Evolutionary conservation across 1,140 invertebrate species (phyloP).

Genomic region (Magallana angulata): DNA sequence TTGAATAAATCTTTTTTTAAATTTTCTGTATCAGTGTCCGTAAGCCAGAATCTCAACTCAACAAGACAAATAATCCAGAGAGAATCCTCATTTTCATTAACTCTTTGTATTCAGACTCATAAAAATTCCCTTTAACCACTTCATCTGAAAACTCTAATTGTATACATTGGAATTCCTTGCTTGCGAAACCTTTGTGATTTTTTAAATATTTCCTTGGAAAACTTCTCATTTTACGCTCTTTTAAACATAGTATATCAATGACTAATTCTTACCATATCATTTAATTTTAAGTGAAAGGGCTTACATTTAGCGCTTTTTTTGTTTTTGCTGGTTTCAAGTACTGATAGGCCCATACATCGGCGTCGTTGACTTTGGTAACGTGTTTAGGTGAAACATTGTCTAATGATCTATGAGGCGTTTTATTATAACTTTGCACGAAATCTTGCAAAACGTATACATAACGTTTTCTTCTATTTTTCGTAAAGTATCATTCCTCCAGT

Average conservation of each 20-base stretch:
- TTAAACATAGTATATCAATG: constrained; percentile 18
- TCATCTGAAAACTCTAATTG: too few species aligned
- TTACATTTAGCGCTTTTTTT: background rate
- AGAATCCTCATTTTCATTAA: too few species aligned
- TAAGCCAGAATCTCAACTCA: too few species aligned
- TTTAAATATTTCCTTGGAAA: constrained; percentile 44
- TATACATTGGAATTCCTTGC: constrained; percentile 37
- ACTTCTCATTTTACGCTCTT: constrained; percentile 34
- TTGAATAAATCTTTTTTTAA: too few species aligned
- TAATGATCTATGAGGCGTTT: constrained; percentile 43
- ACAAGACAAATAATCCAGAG: too few species aligned
- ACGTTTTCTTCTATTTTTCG: constrained; percentile 41
- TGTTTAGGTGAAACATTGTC: constrained; percentile 46
- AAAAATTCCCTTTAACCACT: too few species aligned
- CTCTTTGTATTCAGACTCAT: too few species aligned
- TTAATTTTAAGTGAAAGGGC: background rate
- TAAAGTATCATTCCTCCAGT: background rate
- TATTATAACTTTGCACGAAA: constrained; percentile 41
- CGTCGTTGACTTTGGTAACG: constrained; percentile 29
- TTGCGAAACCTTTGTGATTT: background rate
- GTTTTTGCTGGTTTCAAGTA: constrained; percentile 36
- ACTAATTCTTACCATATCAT: constrained; percentile 30
- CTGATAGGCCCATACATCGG: constrained; percentile 43
- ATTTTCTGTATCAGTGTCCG: too few species aligned
- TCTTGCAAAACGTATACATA: constrained; percentile 41